These are phyloP conservation scores for Pipra filicauda DNA, from an alignment of 2,113 vertebrate genomes.

Conservation along the genomic window DNA sequence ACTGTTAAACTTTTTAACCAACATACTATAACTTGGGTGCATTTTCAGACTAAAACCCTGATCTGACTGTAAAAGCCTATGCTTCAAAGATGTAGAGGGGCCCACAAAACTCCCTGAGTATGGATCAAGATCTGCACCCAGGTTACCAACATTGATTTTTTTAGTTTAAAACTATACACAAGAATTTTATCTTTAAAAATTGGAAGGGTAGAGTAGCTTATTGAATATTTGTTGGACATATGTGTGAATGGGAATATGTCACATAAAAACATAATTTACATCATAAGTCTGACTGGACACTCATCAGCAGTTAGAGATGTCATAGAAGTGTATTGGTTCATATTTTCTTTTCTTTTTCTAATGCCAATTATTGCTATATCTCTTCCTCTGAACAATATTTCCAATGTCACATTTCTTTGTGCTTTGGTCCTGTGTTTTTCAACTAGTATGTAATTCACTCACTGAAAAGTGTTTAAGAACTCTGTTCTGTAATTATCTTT, in stretches of 20 bases:
- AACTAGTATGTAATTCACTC: background rate
- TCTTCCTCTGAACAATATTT: background rate
- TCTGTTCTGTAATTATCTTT: background rate
- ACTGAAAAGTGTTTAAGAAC: background rate
- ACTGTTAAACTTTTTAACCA: background rate
- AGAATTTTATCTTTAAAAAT: background rate
- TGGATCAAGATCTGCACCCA: background rate
- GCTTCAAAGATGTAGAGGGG: background rate
- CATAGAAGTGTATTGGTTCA: background rate
- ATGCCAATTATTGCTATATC: background rate
- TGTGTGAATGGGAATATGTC: background rate
- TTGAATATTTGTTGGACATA: background rate
- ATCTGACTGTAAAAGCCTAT: background rate
- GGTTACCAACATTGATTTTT: background rate
- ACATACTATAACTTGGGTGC: background rate
- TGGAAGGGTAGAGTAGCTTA: background rate
- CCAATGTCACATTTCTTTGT: background rate
- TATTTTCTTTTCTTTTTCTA: background rate
- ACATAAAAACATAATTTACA: background rate
- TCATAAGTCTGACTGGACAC: fast-evolving
- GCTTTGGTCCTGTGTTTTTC: background rate
- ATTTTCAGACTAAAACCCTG: background rate
- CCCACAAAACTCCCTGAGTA: background rate
- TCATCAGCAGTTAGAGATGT: background rate
- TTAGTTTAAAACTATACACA: background rate